A percentile compares a stretch with the other conserved stretches of the same genome.
Evolutionary conservation across 2,888 invertebrate genomes (phyloP).

Genomic region (Gasteruption jaculator): DNA sequence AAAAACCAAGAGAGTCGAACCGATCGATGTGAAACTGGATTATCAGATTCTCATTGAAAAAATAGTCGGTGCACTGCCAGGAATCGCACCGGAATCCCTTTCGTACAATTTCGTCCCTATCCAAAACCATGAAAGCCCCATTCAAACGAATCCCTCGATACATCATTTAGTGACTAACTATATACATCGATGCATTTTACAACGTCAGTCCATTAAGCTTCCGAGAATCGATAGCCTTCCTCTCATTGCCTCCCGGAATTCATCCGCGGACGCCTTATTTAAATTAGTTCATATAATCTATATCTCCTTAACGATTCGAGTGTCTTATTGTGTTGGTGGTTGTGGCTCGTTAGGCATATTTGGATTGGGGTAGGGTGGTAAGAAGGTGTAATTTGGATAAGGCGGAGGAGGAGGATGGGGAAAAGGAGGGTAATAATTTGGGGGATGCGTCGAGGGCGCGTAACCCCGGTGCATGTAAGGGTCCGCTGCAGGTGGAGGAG

Average conservation of each 20-base stretch:
- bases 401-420: slow-evolving; percentile 53
- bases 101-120: no score
- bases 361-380: slow-evolving; percentile 54
- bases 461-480: slow-evolving; percentile 48
- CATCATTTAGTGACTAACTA: slow-evolving; percentile 36
- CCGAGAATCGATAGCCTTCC: slow-evolving; percentile 29
- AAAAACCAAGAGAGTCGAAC: no score
- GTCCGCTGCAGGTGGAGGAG: slow-evolving; percentile 44
- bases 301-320: not conserved
- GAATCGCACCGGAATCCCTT: no score
- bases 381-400: slow-evolving; percentile 57
- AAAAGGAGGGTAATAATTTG: slow-evolving; percentile 48
- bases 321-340: slow-evolving; percentile 45
- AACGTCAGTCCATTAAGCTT: slow-evolving; percentile 40
- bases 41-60: no score
- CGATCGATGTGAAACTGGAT: no score
- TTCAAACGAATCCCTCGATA: slow-evolving; percentile 26
- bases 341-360: slow-evolving; percentile 48
- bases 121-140: no score
- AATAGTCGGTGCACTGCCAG: no score
- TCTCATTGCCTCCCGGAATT: no score
- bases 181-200: slow-evolving; percentile 39
- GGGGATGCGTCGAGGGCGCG: slow-evolving; percentile 42
- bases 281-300: no score
- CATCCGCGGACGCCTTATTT: no score